Evolutionary conservation across 2,888 invertebrate genomes (phyloP).

Genomic region (Cantharis rufa): DNA sequence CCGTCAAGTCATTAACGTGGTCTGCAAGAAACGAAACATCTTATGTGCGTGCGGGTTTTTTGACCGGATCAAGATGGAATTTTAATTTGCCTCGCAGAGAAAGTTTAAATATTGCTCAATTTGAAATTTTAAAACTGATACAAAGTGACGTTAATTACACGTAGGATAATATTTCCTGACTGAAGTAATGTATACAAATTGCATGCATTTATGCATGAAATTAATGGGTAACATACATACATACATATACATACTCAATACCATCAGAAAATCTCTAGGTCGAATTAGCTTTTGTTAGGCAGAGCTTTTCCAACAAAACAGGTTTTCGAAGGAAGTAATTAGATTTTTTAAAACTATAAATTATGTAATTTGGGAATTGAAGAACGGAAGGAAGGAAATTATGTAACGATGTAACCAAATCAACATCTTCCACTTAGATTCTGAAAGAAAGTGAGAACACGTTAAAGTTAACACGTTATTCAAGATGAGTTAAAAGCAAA

Average conservation of each 20-base stretch:
- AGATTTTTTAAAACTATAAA: neutral
- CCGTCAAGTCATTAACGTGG: conserved; percentile 48
- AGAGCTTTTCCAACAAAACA: conserved; percentile 5
- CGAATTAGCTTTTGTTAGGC: conserved; percentile 29
- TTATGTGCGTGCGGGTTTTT: conserved; percentile 24
- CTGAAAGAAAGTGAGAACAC: conserved; percentile 4
- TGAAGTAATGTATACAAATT: conserved; percentile 40
- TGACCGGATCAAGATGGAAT: conserved; percentile 9
- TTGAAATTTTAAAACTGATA: conserved; percentile 21
- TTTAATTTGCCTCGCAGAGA: neutral
- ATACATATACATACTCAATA: conserved; percentile 33
- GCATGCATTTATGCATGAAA: conserved; percentile 45
- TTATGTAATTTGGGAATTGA: neutral
- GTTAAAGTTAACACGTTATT: conserved; percentile 33
- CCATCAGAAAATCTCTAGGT: conserved; percentile 33
- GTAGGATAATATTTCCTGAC: conserved; percentile 28
- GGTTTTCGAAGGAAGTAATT: neutral
- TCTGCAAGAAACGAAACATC: conserved; percentile 29
- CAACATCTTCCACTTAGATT: neutral
- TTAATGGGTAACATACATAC: conserved; percentile 35
- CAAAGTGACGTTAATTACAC: conserved; percentile 20
- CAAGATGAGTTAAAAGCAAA: conserved; percentile 26
- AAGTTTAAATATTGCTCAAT: neutral
- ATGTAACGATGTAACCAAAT: neutral
- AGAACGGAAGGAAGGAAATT: neutral